Conservation (phyloP, 2,888 invertebrate genomes). For the Epistrophe grossulariae region DNA sequence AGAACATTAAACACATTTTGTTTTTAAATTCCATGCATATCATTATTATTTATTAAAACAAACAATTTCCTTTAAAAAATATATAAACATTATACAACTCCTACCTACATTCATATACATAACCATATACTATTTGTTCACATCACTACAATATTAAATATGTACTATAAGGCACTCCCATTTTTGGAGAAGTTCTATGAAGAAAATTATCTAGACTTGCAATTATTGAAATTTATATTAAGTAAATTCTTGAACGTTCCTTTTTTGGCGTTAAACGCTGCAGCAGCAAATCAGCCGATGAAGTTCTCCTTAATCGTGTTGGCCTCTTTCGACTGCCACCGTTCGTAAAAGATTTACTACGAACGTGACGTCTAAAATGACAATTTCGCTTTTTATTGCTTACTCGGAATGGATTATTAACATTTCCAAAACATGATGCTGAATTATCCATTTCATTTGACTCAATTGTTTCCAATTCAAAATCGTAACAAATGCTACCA, state of each 20-base stretch:
- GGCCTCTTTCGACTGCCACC: constrained; percentile 66
- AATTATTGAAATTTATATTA: constrained; percentile 48
- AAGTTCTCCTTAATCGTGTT: constrained; percentile 79
- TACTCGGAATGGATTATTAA: constrained; percentile 77
- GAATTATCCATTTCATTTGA: constrained; percentile 73
- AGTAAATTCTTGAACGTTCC: constrained; percentile 64
- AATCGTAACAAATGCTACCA: constrained; percentile 50
- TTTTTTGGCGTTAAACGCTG: constrained; percentile 69
- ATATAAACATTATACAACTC: constrained; percentile 9
- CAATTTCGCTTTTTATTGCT: constrained; percentile 69
- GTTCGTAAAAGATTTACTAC: constrained; percentile 82
- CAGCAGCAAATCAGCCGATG: constrained; percentile 82
- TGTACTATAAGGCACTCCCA: not conserved
- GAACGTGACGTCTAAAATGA: constrained; percentile 77
- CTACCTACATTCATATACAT: not conserved
- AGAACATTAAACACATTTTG: too few relatives aligned
- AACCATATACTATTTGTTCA: not conserved
- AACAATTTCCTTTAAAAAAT: constrained; percentile 9
- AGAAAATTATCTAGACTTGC: not conserved
- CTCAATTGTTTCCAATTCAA: constrained; percentile 34
- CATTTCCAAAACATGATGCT: constrained; percentile 81
- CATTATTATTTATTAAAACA: constrained; percentile 10
- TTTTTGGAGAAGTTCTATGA: constrained; percentile 24
- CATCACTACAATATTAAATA: not conserved
- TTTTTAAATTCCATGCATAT: too few relatives aligned